Conservation (phyloP, 1,140 invertebrate genomes). For the Melanaphis sacchari region DNA sequence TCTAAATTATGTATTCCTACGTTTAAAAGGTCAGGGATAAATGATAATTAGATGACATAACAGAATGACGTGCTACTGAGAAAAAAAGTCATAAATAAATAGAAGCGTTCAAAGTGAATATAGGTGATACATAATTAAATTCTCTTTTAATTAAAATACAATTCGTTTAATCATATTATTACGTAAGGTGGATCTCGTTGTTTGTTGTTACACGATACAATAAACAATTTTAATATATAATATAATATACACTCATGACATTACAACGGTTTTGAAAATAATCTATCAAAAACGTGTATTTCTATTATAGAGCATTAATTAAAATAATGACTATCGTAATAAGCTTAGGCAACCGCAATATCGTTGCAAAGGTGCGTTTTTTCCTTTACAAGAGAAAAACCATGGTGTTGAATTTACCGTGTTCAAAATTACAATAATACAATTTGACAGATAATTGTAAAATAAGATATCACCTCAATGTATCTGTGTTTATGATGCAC, state of each 20-base stretch:
- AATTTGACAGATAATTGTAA: too few species aligned
- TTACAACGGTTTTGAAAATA: too few species aligned
- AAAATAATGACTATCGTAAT: too few species aligned
- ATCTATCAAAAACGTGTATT: too few species aligned
- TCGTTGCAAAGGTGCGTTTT: too few species aligned
- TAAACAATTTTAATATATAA: neutral
- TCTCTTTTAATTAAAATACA: conserved; percentile 25
- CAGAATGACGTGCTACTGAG: neutral
- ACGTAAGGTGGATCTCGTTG: neutral
- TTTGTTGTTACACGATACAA: neutral
- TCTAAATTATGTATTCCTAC: conserved; percentile 3
- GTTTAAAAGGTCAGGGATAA: conserved; percentile 41
- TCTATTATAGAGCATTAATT: too few species aligned
- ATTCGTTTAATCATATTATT: neutral
- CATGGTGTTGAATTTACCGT: too few species aligned
- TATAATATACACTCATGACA: neutral
- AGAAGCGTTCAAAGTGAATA: neutral
- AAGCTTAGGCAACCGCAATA: too few species aligned
- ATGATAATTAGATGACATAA: conserved; percentile 26
- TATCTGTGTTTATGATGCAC: too few species aligned
- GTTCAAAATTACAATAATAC: too few species aligned
- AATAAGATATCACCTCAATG: too few species aligned
- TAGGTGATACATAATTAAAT: conserved; percentile 23
- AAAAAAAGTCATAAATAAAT: conserved; percentile 20
- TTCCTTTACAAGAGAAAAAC: too few species aligned